Evolutionary conservation across 2,888 invertebrate species (phyloP).

Genomic region (Patella depressa): DNA sequence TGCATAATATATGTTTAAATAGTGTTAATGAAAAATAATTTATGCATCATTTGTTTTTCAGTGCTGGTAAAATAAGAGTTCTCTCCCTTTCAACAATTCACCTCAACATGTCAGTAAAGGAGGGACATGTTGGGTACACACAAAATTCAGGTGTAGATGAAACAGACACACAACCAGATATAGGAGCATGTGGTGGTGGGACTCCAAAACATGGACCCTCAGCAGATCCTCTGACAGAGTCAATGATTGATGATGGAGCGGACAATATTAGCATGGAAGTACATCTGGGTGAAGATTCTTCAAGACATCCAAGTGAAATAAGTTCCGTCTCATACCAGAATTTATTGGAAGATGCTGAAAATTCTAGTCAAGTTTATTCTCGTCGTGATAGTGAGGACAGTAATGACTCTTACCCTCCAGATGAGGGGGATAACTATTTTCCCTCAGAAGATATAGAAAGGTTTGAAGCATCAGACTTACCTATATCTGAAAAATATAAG

Average conservation of each 20-base stretch:
- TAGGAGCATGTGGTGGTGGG: conserved; percentile 36
- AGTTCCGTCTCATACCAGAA: conserved; percentile 67
- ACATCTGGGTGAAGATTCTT: conserved; percentile 67
- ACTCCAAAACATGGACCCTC: conserved; percentile 29
- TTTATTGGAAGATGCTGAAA: conserved; percentile 61
- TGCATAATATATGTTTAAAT: no score
- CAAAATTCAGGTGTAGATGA: no score
- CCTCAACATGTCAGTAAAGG: no score
- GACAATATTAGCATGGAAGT: conserved; percentile 70
- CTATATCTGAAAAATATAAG: conserved; percentile 38
- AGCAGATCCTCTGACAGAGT: conserved; percentile 34
- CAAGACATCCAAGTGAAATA: conserved; percentile 68
- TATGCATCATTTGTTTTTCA: no score
- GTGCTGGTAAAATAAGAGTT: no score
- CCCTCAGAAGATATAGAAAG: conserved; percentile 48
- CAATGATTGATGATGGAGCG: conserved; percentile 47
- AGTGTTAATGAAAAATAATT: no score
- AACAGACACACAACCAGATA: no score
- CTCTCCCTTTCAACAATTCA: no score
- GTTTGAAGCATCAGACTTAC: conserved; percentile 44
- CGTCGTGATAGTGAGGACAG: conserved; percentile 63
- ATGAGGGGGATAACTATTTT: conserved; percentile 48
- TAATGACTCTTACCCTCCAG: conserved; percentile 57
- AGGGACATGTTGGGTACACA: no score
- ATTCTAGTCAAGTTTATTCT: conserved; percentile 45